Evolutionary conservation across 2,888 invertebrate species (phyloP).

Genomic region (Limnephilus auricula): DNA sequence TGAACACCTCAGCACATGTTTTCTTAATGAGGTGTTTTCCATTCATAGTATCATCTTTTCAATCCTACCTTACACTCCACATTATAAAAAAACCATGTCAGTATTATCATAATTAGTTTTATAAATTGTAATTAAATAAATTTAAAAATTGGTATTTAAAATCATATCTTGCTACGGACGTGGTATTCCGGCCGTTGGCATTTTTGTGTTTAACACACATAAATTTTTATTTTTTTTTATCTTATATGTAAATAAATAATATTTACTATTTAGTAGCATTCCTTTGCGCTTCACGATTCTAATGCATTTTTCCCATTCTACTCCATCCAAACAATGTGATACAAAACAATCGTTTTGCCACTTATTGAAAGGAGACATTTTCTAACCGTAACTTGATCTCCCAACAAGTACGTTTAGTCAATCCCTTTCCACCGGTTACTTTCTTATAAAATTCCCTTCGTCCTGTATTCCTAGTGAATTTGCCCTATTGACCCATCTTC

Average conservation of each 20-base stretch:
- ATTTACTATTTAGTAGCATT: neutral
- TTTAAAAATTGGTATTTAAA: too few relatives aligned
- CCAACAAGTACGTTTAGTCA: neutral
- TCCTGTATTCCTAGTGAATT: conserved; percentile 14
- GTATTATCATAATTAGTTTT: too few relatives aligned
- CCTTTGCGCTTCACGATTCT: neutral
- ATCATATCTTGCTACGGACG: too few relatives aligned
- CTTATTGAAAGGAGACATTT: neutral
- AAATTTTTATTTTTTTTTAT: too few relatives aligned
- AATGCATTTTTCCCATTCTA: neutral
- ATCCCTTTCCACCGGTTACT: neutral
- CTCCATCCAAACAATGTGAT: neutral
- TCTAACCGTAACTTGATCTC: neutral
- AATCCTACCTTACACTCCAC: too few relatives aligned
- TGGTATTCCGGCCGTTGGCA: too few relatives aligned
- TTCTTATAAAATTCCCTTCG: neutral
- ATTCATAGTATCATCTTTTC: too few relatives aligned
- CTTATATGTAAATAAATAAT: neutral
- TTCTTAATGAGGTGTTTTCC: too few relatives aligned
- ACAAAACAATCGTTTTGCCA: neutral
- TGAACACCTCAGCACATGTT: too few relatives aligned
- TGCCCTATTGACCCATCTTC: conserved; percentile 31
- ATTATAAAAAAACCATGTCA: too few relatives aligned
- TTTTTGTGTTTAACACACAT: too few relatives aligned
- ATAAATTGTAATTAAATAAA: too few relatives aligned